Evolutionary conservation across 2,797 vertebrate species (phyloP), one percentile per base, ranked within the genome.

Genomic region (Melopsittacus undulatus): DNA sequence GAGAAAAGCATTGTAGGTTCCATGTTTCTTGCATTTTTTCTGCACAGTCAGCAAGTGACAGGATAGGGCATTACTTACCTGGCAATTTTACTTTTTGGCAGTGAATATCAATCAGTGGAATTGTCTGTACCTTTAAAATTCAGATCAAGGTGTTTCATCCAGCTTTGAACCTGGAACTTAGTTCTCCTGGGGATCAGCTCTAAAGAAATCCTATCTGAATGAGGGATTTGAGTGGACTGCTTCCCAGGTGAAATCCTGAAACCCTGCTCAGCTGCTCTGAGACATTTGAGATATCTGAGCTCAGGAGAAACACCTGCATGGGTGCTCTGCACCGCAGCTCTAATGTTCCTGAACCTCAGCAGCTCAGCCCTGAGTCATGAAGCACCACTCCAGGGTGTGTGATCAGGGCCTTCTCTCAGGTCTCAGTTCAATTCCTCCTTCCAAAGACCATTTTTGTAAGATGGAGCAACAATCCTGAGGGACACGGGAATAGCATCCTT

Each of bases 271-370:
- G n/a, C 30, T 3, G 2, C 49, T 73, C 29, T 74, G 54, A 82
- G 70, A 15, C 9, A 0, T 11, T 7, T 30, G 29, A 42, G 49
- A 38, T 30, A 13, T 20, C 7, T 46, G 2, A 2, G 6, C 42
- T 38, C 2, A 1, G 16, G 19, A 48, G 17, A 66, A 11, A 10
- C 16, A 29, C 30, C 34, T 56, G 0, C 0, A 12, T 4, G 3
- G 22, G 8, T 61, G 36, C 43, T 68, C 9, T 78, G 22, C 17
- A 3, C 26, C 20, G n/a, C 36, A 46, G 34, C 14, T 59, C 51
- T 9, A 8, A 18, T 1, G 0, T 7, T 69, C 16, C 78, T 61
- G 46, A 49, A 30, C 13, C 21, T 46, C 1, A 2, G 29, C 59
- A 73, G 29, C 34, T 42, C 67, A 52, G 7, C 32, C 15, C 32